Base-by-base conservation (phyloP, 2,113 vertebrate genomes). In the Erythrocercus mccallii region DNA sequence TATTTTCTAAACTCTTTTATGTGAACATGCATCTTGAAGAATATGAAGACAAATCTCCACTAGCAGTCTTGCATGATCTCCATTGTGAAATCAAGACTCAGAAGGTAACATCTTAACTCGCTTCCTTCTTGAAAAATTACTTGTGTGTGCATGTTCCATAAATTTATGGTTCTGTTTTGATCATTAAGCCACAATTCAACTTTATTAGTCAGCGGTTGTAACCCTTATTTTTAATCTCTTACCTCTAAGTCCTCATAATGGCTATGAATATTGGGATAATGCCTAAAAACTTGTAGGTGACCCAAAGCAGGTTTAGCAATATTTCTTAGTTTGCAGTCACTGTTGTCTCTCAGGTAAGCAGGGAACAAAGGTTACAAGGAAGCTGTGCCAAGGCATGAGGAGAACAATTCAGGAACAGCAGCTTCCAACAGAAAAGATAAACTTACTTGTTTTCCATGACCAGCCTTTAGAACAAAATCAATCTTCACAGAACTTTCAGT, bases 51-150 rank as follows among this genome's bases (percentile, higher is more conserved):
- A 98, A 96, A 77, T 96, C 97, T 92, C 95, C 97, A 62, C 35
- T 97, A 94, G 80, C 95, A 97, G 96, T 97, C 21, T 97, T 98
- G 77, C 96, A 98, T 78, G 98, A 99, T 27, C 79, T 99, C 48
- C 98, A 97, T 35, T 97, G 97, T 15, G 98, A 99, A 76, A 96
- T 98, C 47, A 88, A 64, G 54, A 69, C 74, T 86, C 54, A 99
- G 17, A 99, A 99, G 99, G 99, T 99, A 98, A 78, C 6, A 1
- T 37, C 25, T 73, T 64, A 35, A 42, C 15, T 48, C 0, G 0
- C 28, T 72, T 53, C 9, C 35, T 68, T 69, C 45, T 72, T 60
- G 45, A 80, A 73, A 94, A 86, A 54, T 4, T 37, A 8, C 1
- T 1, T 31, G 9, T 40, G 8, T 56, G 30, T 27, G 6, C 5